Evolutionary conservation across 2,797 vertebrate species (phyloP), one percentile per base, ranked within the genome.

Genomic region (Gobio occitaniae): DNA sequence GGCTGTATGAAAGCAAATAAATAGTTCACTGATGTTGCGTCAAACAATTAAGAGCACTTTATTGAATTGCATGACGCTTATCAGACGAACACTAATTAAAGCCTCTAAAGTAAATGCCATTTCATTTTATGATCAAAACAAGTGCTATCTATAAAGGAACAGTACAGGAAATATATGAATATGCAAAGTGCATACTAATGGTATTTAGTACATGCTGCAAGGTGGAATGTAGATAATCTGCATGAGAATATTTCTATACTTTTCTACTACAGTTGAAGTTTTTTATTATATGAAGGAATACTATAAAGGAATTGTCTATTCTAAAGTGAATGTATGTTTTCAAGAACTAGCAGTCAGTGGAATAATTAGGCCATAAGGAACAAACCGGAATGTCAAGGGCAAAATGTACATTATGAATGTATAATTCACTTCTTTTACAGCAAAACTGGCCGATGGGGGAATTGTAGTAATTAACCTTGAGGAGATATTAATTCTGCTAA

Each of bases 41-140:
- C 81, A 90, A 91, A 92, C 88, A 90, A 91, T 91, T 90, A 90
- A 72, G 68, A 84, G 25, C 56, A 80, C 87, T 90, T 86, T 71
- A 89, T 82, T 90, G 75, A 91, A 90, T 90, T 48, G n/a, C 61
- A 54, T 89, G 77, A 91, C 61, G 83, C 85, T 91, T 81, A 90
- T 88, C 82, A 63, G 56, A 83, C 69, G 47, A 63, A 87, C 63
- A 82, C 76, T 44, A 86, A 88, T 88, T 76, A 36, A 59, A 87
- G 29, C 54, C 86, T 86, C 74, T 19, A 61, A 90, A 92, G 84
- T 70, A 88, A 89, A 86, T 81, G 88, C 81, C 68, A 78, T 80
- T 88, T 87, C 25, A 88, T 78, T 93, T 86, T 48, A 69, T 59
- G 68, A 85, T 87, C 86, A 89, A 84, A 82, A 84, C 80, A 36